Evolutionary conservation across 2,113 vertebrate species (phyloP).

Genomic region (Corvus hawaiiensis): DNA sequence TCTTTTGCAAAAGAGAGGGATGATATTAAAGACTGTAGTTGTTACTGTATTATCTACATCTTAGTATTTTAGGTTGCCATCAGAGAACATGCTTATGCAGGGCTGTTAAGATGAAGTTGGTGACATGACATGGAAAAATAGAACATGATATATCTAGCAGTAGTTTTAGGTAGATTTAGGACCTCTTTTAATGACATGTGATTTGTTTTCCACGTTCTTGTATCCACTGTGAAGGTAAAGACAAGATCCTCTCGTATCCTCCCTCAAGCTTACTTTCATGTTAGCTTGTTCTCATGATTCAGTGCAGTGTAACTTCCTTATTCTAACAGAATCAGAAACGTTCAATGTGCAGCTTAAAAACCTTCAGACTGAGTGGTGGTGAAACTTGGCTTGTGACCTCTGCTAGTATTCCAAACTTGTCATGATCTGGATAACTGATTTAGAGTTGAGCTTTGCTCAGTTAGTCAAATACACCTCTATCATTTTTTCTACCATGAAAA

Average conservation of each 20-base stretch:
- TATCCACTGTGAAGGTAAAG: not conserved
- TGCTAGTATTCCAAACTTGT: not conserved
- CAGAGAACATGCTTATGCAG: not conserved
- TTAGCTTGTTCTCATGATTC: not conserved
- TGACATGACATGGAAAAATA: not conserved
- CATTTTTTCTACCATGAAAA: not conserved
- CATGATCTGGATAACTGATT: not conserved
- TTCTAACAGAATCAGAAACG: not conserved
- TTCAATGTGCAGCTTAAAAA: not conserved
- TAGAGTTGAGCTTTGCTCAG: not conserved
- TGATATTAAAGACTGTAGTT: not conserved
- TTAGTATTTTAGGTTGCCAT: not conserved
- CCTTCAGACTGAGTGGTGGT: not conserved
- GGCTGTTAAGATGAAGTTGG: not conserved
- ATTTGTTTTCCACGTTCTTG: not conserved
- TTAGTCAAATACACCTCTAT: not conserved
- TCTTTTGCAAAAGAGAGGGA: not conserved
- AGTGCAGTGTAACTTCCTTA: not conserved
- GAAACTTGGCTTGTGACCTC: not conserved
- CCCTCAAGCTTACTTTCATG: not conserved
- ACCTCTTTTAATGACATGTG: not conserved
- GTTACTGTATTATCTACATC: not conserved
- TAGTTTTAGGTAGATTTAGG: not conserved
- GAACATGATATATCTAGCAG: not conserved
- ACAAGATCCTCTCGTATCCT: rapidly evolving